These are phyloP conservation scores for Gastrophysa polygoni DNA, from an alignment of 2,888 invertebrate genomes.

Conservation along the genomic window DNA sequence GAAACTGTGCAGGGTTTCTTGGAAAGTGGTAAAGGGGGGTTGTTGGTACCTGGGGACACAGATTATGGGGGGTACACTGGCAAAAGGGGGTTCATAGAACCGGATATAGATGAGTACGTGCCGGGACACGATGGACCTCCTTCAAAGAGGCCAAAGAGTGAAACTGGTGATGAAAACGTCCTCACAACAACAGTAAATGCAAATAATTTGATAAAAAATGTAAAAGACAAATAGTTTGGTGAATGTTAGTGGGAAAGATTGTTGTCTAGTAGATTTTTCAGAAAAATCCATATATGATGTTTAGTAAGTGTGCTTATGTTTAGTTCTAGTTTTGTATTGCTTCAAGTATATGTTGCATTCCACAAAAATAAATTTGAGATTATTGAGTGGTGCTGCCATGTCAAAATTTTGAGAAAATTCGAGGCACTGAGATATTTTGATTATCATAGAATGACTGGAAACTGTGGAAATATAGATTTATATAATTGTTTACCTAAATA, in stretches of 20 bases:
- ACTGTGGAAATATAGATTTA: not conserved
- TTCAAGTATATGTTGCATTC: constrained; percentile 24
- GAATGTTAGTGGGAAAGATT: not conserved
- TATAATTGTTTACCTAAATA: not conserved
- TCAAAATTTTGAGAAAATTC: not conserved
- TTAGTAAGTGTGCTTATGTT: constrained; percentile 9
- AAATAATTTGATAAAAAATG: constrained; percentile 27
- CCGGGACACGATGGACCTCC: constrained; percentile 40
- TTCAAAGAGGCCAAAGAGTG: constrained; percentile 37
- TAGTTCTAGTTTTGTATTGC: constrained; percentile 20
- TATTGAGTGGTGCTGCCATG: not conserved
- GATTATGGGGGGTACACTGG: constrained; percentile 43
- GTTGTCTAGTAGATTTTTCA: not conserved
- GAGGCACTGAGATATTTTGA: not conserved
- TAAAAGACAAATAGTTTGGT: constrained; percentile 30
- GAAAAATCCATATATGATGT: constrained; percentile 1
- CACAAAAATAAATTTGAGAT: constrained; percentile 11
- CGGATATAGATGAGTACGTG: constrained; percentile 47
- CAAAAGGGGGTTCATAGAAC: constrained; percentile 48
- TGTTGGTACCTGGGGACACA: constrained; percentile 9
- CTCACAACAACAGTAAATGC: constrained; percentile 32
- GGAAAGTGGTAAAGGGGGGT: constrained; percentile 39
- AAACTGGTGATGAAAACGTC: constrained; percentile 26
- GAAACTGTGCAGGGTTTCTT: constrained; percentile 40
- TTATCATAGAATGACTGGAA: not conserved